A percentile compares a stretch with the other conserved stretches of the same genome.
Evolutionary conservation across 2,888 invertebrate genomes (phyloP).

Genomic region (Pristionchus mayeri): DNA sequence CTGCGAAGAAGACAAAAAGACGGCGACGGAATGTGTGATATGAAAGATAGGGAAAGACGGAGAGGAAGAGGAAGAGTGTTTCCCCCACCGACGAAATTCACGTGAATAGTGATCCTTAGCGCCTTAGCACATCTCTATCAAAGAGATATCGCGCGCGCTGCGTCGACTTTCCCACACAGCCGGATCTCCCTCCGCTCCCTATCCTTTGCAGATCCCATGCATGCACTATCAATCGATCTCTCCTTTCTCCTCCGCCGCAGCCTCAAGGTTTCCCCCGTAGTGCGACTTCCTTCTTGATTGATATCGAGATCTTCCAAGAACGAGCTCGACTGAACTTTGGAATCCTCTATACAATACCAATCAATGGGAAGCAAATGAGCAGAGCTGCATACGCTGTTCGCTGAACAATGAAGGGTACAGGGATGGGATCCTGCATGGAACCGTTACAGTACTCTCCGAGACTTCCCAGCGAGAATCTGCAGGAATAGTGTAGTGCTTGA

Average conservation of each 20-base stretch:
- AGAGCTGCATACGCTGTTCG: too few relatives aligned
- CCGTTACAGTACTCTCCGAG: not conserved
- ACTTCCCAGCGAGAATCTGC: too few relatives aligned
- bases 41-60: not conserved
- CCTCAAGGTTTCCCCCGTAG: slow-evolving; percentile 10
- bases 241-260: not conserved
- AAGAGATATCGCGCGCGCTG: not conserved
- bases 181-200: not conserved
- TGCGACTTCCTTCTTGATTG: not conserved
- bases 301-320: not conserved
- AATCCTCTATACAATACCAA: too few relatives aligned
- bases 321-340: too few relatives aligned
- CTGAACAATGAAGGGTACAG: too few relatives aligned
- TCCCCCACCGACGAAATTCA: not conserved
- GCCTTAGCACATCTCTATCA: not conserved
- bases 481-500: not conserved
- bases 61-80: not conserved
- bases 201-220: not conserved
- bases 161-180: slow-evolving; percentile 22
- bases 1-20: not conserved
- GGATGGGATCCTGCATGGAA: not conserved
- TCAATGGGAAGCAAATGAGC: too few relatives aligned
- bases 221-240: not conserved
- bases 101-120: slow-evolving; percentile 17
- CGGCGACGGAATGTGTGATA: slow-evolving; percentile 32